A percentile compares a stretch with the other conserved stretches of the same genome.
These are phyloP conservation scores for Himalopsyche tibetana DNA, from an alignment of 2,888 invertebrate genomes.

Conservation along the genomic window DNA sequence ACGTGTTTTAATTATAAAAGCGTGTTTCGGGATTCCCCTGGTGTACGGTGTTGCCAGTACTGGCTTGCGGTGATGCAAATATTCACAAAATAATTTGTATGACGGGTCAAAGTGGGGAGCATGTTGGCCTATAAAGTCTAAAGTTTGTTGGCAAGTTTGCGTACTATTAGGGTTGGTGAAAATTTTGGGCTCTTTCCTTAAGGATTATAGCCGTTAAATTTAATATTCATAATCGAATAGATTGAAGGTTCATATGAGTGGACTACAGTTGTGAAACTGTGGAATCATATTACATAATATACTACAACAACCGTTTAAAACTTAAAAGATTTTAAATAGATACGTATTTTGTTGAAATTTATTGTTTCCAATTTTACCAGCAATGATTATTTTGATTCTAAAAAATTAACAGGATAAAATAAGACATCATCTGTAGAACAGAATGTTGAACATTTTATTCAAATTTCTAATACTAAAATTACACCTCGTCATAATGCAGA, in stretches of 20 bases:
- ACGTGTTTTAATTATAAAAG: conserved; percentile 49
- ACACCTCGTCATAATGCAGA: too few species aligned
- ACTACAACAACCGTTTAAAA: too few species aligned
- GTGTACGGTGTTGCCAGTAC: conserved; percentile 25
- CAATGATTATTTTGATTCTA: too few species aligned
- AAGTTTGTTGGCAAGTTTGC: conserved; percentile 23
- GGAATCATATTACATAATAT: too few species aligned
- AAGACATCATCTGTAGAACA: too few species aligned
- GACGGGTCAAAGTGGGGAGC: conserved; percentile 35
- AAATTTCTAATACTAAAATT: too few species aligned
- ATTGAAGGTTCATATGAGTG: neutral
- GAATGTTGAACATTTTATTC: too few species aligned
- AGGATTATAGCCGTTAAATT: conserved; percentile 35
- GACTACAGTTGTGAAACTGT: neutral
- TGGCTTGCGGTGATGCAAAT: conserved; percentile 15
- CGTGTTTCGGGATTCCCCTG: conserved; percentile 38
- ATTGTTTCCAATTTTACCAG: too few species aligned
- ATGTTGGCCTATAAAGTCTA: conserved; percentile 31
- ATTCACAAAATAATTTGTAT: conserved; percentile 43
- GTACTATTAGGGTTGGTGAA: conserved; percentile 4
- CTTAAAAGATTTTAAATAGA: too few species aligned
- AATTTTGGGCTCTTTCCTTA: conserved; percentile 6
- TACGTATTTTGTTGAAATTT: too few species aligned
- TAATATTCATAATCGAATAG: conserved; percentile 21
- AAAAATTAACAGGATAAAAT: too few species aligned